These are phyloP conservation scores for Mastacembelus armatus DNA, from an alignment of 2,797 vertebrate genomes.

Conservation along the genomic window DNA sequence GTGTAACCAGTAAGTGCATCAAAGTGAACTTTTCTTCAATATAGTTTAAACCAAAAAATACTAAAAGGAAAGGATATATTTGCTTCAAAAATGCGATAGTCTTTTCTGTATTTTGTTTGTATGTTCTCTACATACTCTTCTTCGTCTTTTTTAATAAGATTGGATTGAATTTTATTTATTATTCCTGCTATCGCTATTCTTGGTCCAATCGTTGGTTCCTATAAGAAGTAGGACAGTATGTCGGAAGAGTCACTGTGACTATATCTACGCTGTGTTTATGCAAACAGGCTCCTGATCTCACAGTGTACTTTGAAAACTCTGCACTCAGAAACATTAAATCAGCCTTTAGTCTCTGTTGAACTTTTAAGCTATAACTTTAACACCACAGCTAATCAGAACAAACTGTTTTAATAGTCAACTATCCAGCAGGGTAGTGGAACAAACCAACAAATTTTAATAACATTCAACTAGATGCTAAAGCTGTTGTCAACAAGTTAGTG, in stretches of 20 bases:
- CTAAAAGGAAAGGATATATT: no score
- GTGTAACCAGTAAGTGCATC: no score
- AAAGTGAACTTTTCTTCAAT: no score
- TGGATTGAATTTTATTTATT: no score
- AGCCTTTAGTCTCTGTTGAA: background rate
- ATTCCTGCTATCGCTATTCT: no score
- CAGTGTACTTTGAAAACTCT: background rate
- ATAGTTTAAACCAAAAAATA: no score
- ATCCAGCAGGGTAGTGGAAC: background rate
- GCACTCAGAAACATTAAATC: background rate
- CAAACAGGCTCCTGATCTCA: background rate
- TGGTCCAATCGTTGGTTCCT: no score
- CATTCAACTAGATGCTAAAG: background rate
- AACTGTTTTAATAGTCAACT: conserved; percentile 16
- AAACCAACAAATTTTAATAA: conserved; percentile 3
- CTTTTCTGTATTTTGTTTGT: no score
- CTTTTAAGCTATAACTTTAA: background rate
- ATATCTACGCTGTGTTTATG: background rate
- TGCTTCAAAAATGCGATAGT: background rate
- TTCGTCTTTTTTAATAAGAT: no score
- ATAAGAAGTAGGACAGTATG: no score
- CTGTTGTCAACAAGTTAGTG: background rate
- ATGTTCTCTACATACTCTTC: background rate
- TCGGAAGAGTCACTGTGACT: no score
- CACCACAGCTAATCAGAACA: conserved; percentile 3